Percentiles rank a stretch among this genome's conserved stretches.
phyloP scores from a whole-genome alignment of 2,113 vertebrate species.

The Columba janthina region DNA sequence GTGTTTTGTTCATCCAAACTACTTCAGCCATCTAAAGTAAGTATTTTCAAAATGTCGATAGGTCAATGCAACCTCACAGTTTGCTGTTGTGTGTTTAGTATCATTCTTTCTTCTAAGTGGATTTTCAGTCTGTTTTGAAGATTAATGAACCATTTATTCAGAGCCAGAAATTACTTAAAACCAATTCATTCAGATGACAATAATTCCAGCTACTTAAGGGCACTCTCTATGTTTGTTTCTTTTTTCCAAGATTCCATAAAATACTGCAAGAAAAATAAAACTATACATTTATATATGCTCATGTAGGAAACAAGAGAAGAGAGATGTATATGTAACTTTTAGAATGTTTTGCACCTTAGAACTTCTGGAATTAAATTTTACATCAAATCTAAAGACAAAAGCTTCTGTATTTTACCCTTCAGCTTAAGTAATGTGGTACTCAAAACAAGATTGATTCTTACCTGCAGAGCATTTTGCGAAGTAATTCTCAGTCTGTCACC shows the following conservation, averaged over 20 bases:
- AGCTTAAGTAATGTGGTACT: neutral
- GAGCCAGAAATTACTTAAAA: neutral
- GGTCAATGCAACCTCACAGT: neutral
- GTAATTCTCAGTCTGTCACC: neutral
- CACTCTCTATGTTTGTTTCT: neutral
- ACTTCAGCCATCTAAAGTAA: neutral
- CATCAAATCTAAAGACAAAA: neutral
- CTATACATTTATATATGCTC: too few relatives aligned
- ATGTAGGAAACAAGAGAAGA: neutral
- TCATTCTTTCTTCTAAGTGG: neutral
- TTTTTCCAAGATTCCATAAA: neutral
- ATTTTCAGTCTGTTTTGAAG: neutral
- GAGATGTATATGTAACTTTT: neutral
- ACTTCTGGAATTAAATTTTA: neutral
- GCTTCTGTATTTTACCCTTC: neutral
- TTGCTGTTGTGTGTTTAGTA: neutral
- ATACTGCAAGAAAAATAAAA: neutral
- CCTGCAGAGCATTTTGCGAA: neutral
- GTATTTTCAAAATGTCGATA: neutral
- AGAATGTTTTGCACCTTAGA: neutral
- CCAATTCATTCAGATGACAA: neutral
- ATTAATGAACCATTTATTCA: neutral
- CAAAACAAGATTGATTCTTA: neutral
- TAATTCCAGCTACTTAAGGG: neutral
- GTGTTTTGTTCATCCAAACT: neutral